phyloP scores from a whole-genome alignment of 2,888 invertebrate species.

The Tachystola acroxantha region DNA sequence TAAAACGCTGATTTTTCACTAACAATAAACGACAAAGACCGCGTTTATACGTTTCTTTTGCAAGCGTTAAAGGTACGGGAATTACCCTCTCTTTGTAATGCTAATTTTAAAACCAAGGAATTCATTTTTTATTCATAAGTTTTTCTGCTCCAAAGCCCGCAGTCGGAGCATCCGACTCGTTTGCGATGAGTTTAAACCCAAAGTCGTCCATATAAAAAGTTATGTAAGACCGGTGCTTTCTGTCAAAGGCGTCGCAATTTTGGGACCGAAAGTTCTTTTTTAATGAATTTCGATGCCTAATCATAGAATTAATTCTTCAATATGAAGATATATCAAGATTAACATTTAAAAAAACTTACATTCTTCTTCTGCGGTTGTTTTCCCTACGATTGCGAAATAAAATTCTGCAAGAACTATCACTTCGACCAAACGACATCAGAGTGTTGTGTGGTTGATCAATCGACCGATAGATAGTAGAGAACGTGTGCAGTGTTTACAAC shows the following conservation, averaged over 20 bases:
- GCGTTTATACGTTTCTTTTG: slow-evolving; percentile 66
- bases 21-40: slow-evolving; percentile 61
- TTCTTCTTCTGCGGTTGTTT: too few relatives aligned
- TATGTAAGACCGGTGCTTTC: too few relatives aligned
- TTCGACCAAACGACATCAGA: too few relatives aligned
- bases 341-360: too few relatives aligned
- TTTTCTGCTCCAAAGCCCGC: slow-evolving; percentile 71
- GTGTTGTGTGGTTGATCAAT: too few relatives aligned
- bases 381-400: too few relatives aligned
- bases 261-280: too few relatives aligned
- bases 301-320: too few relatives aligned
- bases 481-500: slow-evolving; percentile 5
- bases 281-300: too few relatives aligned
- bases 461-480: neutral
- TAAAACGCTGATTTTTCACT: slow-evolving; percentile 60
- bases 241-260: neutral
- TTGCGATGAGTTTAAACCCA: slow-evolving; percentile 61
- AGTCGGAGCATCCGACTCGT: slow-evolving; percentile 66
- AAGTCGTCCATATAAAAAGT: slow-evolving; percentile 36
- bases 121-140: slow-evolving; percentile 78
- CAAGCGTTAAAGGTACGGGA: slow-evolving; percentile 66
- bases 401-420: too few relatives aligned
- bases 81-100: slow-evolving; percentile 76
- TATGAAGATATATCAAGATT: too few relatives aligned
- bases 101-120: slow-evolving; percentile 77